These are phyloP conservation scores for Hepsetus odoe DNA, from an alignment of 2,113 vertebrate genomes.

Conservation along the genomic window DNA sequence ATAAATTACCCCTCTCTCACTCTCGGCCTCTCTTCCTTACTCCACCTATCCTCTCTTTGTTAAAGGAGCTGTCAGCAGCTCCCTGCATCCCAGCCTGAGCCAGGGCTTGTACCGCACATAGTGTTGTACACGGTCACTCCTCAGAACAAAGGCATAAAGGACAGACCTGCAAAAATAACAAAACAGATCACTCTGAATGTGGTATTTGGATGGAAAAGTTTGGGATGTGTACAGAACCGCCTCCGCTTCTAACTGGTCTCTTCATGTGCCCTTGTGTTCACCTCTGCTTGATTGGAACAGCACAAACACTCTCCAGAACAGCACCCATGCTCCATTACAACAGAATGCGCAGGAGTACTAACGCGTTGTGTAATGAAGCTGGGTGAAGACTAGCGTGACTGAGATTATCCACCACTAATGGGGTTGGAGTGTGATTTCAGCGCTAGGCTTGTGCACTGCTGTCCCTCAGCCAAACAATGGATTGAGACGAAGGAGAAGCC, in stretches of 20 bases:
- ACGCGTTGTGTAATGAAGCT: conserved; percentile 35
- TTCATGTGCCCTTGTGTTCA: conserved; percentile 28
- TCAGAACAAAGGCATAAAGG: background rate
- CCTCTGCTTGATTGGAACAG: conserved; percentile 35
- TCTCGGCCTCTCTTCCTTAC: conserved; percentile 36
- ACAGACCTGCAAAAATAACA: background rate
- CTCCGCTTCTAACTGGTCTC: background rate
- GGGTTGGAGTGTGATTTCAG: conserved; percentile 47
- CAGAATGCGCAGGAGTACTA: conserved; percentile 17
- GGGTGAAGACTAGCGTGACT: conserved; percentile 44
- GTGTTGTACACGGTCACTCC: background rate
- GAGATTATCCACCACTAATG: conserved; percentile 51
- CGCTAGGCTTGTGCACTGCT: conserved; percentile 24
- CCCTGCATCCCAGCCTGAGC: background rate
- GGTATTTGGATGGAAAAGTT: background rate
- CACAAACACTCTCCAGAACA: background rate
- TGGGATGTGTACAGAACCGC: background rate
- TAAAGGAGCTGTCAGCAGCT: background rate
- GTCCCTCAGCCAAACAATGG: conserved; percentile 24
- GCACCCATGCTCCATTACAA: conserved; percentile 16
- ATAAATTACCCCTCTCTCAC: conserved; percentile 54
- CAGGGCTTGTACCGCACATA: background rate
- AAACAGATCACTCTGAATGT: background rate
- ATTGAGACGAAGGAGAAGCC: conserved; percentile 1
- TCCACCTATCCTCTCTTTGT: conserved; percentile 20